These are phyloP conservation scores for Lepidothrix coronata DNA, from an alignment of 2,113 vertebrate species.

Conservation along the genomic window DNA sequence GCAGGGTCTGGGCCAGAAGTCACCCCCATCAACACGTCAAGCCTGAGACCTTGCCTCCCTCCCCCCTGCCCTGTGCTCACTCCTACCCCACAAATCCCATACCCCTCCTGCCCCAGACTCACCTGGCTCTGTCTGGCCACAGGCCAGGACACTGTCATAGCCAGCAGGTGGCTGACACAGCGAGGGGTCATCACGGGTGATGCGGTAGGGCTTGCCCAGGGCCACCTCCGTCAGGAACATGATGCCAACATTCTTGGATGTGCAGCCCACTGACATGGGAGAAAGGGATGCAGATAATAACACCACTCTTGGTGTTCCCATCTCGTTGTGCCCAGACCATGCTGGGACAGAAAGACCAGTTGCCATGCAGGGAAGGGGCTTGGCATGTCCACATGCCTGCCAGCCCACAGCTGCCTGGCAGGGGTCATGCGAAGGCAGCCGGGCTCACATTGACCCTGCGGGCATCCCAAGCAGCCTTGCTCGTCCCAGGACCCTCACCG, in stretches of 20 bases:
- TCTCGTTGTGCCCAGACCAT: neutral
- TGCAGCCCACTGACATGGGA: conserved; percentile 66
- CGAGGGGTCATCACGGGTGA: conserved; percentile 64
- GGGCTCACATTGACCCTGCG: neutral
- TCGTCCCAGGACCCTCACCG: conserved; percentile 67
- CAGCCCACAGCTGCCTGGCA: neutral
- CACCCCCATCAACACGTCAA: fast-evolving
- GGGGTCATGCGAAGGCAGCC: fast-evolving
- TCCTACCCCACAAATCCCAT: neutral
- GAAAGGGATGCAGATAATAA: neutral
- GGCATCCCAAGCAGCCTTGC: neutral
- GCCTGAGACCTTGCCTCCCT: neutral
- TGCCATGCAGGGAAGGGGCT: neutral
- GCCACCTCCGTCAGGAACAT: conserved; percentile 93
- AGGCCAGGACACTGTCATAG: conserved; percentile 84
- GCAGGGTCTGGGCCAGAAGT: conserved; percentile 76
- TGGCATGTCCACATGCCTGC: neutral
- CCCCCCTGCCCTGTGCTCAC: fast-evolving
- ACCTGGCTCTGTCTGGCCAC: conserved; percentile 85
- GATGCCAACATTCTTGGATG: conserved; percentile 75
- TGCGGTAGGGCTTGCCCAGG: conserved; percentile 80
- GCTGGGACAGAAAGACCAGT: fast-evolving
- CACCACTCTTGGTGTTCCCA: neutral
- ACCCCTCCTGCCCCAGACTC: neutral
- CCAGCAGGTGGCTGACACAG: conserved; percentile 75